Evolutionary conservation across 2,797 vertebrate genomes (phyloP).

Genomic region (Labroides dimidiatus): DNA sequence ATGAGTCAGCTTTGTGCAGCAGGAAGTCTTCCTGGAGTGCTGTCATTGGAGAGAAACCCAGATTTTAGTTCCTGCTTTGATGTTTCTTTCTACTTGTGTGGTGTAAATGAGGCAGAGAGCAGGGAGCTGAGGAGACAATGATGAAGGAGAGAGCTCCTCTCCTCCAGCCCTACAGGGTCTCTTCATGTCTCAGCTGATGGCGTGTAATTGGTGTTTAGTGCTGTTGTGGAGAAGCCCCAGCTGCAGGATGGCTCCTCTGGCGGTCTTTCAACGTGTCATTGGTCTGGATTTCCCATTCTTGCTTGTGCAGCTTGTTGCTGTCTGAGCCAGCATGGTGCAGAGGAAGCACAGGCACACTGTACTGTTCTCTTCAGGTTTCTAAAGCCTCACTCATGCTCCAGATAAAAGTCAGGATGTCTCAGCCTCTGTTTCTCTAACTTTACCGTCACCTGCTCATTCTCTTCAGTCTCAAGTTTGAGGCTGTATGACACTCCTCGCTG

Average conservation of each 20-base stretch:
- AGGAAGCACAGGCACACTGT: background rate
- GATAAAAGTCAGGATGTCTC: slow-evolving; percentile 5
- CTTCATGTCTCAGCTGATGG: slow-evolving; percentile 50
- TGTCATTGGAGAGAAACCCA: slow-evolving; percentile 17
- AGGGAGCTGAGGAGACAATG: slow-evolving; percentile 9
- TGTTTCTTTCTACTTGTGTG: slow-evolving; percentile 45
- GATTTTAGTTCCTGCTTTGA: slow-evolving; percentile 28
- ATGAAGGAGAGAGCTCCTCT: slow-evolving; percentile 29
- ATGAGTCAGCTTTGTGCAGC: background rate
- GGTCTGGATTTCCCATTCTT: slow-evolving; percentile 47
- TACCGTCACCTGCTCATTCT: background rate
- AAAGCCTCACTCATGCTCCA: background rate
- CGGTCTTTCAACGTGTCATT: slow-evolving; percentile 50
- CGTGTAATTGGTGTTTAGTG: slow-evolving; percentile 65
- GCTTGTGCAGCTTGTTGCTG: slow-evolving; percentile 37
- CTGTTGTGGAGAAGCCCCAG: slow-evolving; percentile 48
- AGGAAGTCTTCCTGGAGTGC: background rate
- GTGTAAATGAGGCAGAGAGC: slow-evolving; percentile 7
- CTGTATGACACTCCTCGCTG: background rate
- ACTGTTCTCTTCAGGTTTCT: no score
- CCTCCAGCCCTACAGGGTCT: slow-evolving; percentile 38
- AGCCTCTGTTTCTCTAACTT: background rate
- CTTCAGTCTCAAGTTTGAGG: background rate
- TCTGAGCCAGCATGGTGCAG: slow-evolving; percentile 18
- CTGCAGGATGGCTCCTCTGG: slow-evolving; percentile 43